Conservation (phyloP, 2,888 invertebrate genomes). For the Sialis fuliginosa region DNA sequence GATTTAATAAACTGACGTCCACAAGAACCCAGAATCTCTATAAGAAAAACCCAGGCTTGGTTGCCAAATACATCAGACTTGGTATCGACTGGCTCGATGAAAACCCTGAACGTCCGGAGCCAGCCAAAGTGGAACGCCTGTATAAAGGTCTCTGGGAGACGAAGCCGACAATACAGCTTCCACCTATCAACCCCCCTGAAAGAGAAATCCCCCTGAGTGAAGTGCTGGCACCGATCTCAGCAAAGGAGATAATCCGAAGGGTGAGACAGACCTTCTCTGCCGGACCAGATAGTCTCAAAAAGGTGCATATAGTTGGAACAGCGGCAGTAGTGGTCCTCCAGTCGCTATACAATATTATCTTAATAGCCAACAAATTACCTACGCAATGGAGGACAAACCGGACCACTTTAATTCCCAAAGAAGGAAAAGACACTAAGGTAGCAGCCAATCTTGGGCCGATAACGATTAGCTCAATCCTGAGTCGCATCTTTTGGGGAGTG, state of each 20-base stretch:
- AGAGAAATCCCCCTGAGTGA: no score
- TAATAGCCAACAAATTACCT: neutral
- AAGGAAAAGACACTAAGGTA: neutral
- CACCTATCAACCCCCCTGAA: no score
- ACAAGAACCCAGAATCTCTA: slow-evolving; percentile 14
- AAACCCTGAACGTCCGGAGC: no score
- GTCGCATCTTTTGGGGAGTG: neutral
- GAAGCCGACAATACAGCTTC: no score
- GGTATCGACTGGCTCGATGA: no score
- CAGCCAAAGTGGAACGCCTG: no score
- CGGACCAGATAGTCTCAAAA: no score
- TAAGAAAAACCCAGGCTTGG: slow-evolving; percentile 14
- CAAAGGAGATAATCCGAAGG: no score
- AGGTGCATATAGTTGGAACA: neutral
- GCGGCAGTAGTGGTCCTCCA: neutral
- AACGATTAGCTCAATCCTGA: neutral
- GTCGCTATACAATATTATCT: neutral
- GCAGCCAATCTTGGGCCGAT: neutral
- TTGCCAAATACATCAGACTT: slow-evolving; percentile 11
- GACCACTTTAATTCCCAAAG: neutral
- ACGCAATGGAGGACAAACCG: neutral
- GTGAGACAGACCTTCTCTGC: no score
- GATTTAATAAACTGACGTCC: no score
- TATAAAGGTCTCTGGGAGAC: no score
- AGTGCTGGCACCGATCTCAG: no score